Conservation (phyloP, 2,888 invertebrate species). For the Ceratothoa steindachneri region DNA sequence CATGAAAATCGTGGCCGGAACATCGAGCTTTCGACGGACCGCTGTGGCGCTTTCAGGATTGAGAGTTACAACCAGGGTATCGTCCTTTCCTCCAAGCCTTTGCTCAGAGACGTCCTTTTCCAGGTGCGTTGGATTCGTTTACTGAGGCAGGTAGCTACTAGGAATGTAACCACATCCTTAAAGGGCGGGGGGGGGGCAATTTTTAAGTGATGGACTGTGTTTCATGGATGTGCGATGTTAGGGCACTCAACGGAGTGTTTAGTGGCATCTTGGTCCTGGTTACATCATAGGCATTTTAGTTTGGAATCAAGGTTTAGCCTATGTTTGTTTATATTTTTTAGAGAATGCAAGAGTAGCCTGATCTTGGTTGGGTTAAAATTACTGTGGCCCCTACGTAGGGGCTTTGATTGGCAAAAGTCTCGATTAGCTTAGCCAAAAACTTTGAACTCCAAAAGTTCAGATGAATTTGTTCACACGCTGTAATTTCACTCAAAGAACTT, state of each 20-base stretch:
- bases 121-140: conserved; percentile 64
- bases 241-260: background rate
- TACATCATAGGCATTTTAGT: too few species aligned
- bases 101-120: conserved; percentile 65
- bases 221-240: background rate
- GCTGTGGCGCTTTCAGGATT: conserved; percentile 65
- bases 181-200: background rate
- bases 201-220: background rate
- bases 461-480: too few species aligned
- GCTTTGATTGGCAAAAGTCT: too few species aligned
- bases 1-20: conserved; percentile 70
- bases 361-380: too few species aligned
- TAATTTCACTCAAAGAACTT: too few species aligned
- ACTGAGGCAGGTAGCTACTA: background rate
- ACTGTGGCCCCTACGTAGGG: too few species aligned
- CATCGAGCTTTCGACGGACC: conserved; percentile 64
- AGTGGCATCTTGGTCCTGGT: too few species aligned
- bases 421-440: too few species aligned
- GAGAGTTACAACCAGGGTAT: conserved; percentile 73
- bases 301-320: too few species aligned
- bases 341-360: too few species aligned
- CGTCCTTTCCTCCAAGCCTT: conserved; percentile 60
- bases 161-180: background rate
- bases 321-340: too few species aligned
- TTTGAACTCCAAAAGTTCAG: too few species aligned